Percentiles rank a stretch among this genome's conserved stretches.
Evolutionary conservation across 2,888 invertebrate genomes (phyloP).

Genomic region (Noctua pronuba): DNA sequence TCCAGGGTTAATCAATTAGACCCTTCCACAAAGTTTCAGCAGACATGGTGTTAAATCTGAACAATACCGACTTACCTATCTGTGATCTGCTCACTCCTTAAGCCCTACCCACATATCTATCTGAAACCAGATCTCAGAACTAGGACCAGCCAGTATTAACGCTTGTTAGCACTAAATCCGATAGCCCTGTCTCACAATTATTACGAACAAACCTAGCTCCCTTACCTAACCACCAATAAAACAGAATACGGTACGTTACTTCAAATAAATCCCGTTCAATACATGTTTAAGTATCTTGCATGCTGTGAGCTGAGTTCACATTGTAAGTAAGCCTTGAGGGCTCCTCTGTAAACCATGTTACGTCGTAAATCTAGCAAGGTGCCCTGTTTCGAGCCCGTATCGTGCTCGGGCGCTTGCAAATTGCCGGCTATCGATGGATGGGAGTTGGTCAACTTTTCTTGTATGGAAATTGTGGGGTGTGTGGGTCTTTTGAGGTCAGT

Average conservation of each 20-base stretch:
- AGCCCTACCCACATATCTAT: conserved; percentile 25
- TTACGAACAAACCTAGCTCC: conserved; percentile 25
- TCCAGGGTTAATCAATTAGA: not conserved
- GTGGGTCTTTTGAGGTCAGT: conserved; percentile 17
- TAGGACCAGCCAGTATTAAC: conserved; percentile 10
- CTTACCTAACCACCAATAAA: conserved; percentile 31
- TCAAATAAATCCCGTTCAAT: conserved; percentile 65
- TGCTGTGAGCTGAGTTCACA: conserved; percentile 65
- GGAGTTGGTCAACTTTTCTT: conserved; percentile 58
- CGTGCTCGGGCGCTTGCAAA: conserved; percentile 59
- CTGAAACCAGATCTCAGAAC: conserved; percentile 18
- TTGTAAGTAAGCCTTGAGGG: conserved; percentile 66
- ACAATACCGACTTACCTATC: not conserved
- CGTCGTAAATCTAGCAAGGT: conserved; percentile 66
- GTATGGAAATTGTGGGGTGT: conserved; percentile 28
- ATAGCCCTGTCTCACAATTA: conserved; percentile 34
- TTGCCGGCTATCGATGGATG: conserved; percentile 58
- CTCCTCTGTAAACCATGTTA: conserved; percentile 59
- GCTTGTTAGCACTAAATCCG: conserved; percentile 17
- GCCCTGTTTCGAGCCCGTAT: conserved; percentile 49
- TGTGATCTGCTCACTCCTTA: conserved; percentile 3
- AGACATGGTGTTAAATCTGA: not conserved
- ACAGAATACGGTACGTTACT: conserved; percentile 45
- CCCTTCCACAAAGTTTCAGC: not conserved
- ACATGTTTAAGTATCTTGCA: conserved; percentile 63